phyloP scores from a whole-genome alignment of 2,888 invertebrate genomes.

The Physocephala rufipes region DNA sequence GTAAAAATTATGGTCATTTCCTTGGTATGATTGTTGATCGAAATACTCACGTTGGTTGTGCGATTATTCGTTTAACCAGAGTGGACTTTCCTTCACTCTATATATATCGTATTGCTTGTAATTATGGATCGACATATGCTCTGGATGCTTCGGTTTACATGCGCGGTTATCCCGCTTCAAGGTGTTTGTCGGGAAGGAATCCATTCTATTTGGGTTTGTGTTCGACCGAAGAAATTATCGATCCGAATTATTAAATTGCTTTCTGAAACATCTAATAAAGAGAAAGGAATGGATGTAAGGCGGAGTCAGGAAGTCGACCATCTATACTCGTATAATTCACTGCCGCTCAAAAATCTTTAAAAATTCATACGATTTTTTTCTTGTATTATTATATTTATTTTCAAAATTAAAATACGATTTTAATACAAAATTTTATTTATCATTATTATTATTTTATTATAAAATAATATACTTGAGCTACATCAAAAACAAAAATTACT shows the following conservation, averaged over 20 bases:
- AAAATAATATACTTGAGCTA: too few relatives aligned
- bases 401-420: too few relatives aligned
- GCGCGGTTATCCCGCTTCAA: constrained; percentile 54
- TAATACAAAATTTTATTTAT: too few relatives aligned
- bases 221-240: constrained; percentile 55
- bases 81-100: constrained; percentile 56
- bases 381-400: too few relatives aligned
- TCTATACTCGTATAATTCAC: too few relatives aligned
- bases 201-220: constrained; percentile 61
- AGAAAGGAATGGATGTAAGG: too few relatives aligned
- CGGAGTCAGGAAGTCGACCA: too few relatives aligned
- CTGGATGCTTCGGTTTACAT: constrained; percentile 59
- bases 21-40: constrained; percentile 62
- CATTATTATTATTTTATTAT: too few relatives aligned
- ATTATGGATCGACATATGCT: constrained; percentile 63
- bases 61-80: constrained; percentile 59
- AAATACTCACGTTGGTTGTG: constrained; percentile 62
- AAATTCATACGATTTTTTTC: too few relatives aligned
- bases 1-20: constrained; percentile 65
- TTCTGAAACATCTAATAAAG: too few relatives aligned
- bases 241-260: constrained; percentile 60
- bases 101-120: constrained; percentile 62
- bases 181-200: constrained; percentile 59
- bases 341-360: too few relatives aligned
- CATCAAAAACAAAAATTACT: too few relatives aligned